A percentile compares a stretch with the other conserved stretches of the same genome.
phyloP scores from a whole-genome alignment of 2,888 invertebrate species.

The Kuschelorhynchus macadamiae region DNA sequence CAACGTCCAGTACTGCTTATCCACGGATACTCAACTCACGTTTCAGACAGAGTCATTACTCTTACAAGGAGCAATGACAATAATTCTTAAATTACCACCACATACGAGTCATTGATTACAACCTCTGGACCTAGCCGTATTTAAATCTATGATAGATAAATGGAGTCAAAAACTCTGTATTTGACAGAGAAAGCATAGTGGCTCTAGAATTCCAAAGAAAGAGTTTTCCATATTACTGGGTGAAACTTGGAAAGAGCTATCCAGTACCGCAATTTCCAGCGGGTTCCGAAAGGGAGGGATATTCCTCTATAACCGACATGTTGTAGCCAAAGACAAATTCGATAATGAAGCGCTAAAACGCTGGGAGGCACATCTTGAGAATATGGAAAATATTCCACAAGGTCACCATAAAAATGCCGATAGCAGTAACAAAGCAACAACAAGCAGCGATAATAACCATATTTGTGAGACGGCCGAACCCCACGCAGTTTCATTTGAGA shows the following conservation, averaged over 20 bases:
- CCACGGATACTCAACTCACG: not conserved
- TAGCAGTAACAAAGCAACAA: no score
- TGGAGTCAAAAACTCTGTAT: not conserved
- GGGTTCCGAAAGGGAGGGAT: no score
- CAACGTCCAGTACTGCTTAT: not conserved
- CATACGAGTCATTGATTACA: not conserved
- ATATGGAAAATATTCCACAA: no score
- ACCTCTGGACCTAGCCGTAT: conserved; percentile 3
- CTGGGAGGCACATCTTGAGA: no score
- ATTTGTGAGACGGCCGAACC: no score
- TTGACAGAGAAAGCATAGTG: conserved; percentile 5
- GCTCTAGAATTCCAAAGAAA: not conserved
- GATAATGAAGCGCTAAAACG: no score
- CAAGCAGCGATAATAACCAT: no score
- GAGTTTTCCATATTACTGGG: not conserved
- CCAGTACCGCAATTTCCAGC: no score
- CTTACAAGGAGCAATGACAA: not conserved
- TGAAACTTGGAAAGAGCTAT: not conserved
- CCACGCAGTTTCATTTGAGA: no score
- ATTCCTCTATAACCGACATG: no score
- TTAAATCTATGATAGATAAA: not conserved
- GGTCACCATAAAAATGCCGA: no score
- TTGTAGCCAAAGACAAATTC: no score
- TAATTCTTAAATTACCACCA: not conserved
- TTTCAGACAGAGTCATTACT: not conserved